Percentiles rank a stretch among this genome's conserved stretches.
Conservation (phyloP, 2,113 vertebrate species). For the Picathartes gymnocephalus region DNA sequence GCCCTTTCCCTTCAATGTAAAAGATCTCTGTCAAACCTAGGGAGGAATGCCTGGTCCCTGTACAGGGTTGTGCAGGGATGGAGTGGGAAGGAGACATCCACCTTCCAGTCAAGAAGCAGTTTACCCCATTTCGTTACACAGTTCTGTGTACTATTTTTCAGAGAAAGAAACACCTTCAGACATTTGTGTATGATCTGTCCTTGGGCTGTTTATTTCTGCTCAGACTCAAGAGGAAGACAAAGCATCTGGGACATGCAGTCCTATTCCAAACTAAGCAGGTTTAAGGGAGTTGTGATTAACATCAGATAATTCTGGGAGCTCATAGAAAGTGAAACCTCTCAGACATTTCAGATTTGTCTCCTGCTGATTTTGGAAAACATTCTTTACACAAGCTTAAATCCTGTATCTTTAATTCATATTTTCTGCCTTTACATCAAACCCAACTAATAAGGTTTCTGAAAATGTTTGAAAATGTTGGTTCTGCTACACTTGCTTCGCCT, state of each 20-base stretch:
- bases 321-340: neutral
- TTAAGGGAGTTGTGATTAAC: neutral
- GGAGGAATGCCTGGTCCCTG: neutral
- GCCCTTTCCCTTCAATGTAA: neutral
- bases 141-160: neutral
- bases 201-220: neutral
- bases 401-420: neutral
- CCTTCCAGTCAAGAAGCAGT: neutral
- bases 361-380: neutral
- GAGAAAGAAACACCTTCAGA: neutral
- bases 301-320: neutral
- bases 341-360: neutral
- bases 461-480: neutral
- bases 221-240: neutral
- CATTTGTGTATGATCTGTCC: neutral
- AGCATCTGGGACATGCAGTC: neutral
- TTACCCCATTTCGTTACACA: neutral
- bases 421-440: neutral
- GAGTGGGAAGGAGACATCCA: neutral
- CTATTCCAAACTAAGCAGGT: neutral
- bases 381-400: neutral
- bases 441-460: neutral
- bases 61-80: no score
- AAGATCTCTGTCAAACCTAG: neutral
- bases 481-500: neutral